Base-by-base conservation (phyloP, 1,140 invertebrate genomes). In the Leptoteleia sp. region DNA sequence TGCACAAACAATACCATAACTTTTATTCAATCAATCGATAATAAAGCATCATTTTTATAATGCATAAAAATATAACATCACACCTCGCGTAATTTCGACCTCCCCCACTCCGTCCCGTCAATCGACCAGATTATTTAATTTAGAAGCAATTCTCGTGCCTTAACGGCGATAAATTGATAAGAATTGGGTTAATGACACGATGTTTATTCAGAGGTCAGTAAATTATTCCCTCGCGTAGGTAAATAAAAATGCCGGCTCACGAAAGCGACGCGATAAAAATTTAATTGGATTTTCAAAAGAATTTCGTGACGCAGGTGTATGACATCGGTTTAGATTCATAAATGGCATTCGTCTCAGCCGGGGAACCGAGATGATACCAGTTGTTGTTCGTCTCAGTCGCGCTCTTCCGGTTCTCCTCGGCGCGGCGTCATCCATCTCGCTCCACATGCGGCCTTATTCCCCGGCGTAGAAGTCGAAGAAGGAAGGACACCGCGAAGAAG, bases 371-470 rank as follows among this genome's bases (percentile, higher is more conserved):
- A 75, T 68, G 78, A 71, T 73, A 62, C 64, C 37, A 54, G 67
- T 70, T 59, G 37, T 33, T 50, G 42, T 57, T 62, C 37, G 9
- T 79, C 70, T 59, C 37, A 45, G 50, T 72, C 68, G 55, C 55
- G 47, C 62, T 70, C 59, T 62, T 67, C 48, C 55, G 55, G 47
- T 59, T 55, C 61, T 42, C 12, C 29, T 16, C 50, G n/a, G n/a
- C 43, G 29, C 25, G 27, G 29, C 52, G 29, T 47, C 62, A 64
- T 76, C 70, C 55, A 55, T 83, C 81, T 75, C 70, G 75, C 79
- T 82, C 48, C 77, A 83, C 79, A 79, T 64, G 72, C 84, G 86
- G 86, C 88, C 88, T 88, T 88, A 88, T 88, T 88, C 86, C 80
- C 38, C 71, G 72, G 47, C 80, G 64, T 57, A 67, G 77, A n/a